These are phyloP conservation scores for Gracilinanus agilis DNA, from an alignment of 2,113 vertebrate species.

Conservation along the genomic window DNA sequence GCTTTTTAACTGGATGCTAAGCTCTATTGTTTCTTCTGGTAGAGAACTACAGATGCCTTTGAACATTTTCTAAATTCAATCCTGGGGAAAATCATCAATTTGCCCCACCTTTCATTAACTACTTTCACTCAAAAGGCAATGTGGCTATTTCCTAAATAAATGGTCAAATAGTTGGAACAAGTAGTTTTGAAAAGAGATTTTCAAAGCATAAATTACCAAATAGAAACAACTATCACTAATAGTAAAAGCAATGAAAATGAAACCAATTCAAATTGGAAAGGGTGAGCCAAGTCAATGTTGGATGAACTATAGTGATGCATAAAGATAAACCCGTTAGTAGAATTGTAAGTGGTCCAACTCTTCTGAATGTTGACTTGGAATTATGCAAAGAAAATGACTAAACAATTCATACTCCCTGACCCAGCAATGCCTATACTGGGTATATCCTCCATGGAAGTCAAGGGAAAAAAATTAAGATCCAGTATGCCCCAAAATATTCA, in stretches of 20 bases:
- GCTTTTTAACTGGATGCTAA: background rate
- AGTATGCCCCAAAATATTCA: background rate
- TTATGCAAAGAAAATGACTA: background rate
- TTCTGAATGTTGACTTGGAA: background rate
- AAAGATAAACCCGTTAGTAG: background rate
- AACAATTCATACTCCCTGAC: background rate
- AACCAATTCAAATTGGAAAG: background rate
- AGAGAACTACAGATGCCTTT: background rate
- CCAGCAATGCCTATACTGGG: background rate
- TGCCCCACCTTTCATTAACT: background rate
- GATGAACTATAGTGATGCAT: background rate
- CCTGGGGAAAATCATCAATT: background rate
- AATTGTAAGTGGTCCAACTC: background rate
- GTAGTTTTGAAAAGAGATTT: background rate
- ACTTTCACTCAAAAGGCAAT: background rate
- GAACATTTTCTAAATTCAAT: background rate
- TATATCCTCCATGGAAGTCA: background rate
- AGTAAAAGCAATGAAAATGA: background rate
- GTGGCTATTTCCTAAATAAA: background rate
- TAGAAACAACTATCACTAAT: background rate
- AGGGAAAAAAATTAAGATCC: background rate
- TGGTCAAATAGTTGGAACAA: background rate
- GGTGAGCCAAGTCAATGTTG: background rate
- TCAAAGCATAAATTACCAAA: background rate
- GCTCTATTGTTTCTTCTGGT: background rate